Evolutionary conservation across 2,113 vertebrate species (phyloP), one percentile per base, ranked within the genome.

Genomic region (Mystacornis crossleyi): DNA sequence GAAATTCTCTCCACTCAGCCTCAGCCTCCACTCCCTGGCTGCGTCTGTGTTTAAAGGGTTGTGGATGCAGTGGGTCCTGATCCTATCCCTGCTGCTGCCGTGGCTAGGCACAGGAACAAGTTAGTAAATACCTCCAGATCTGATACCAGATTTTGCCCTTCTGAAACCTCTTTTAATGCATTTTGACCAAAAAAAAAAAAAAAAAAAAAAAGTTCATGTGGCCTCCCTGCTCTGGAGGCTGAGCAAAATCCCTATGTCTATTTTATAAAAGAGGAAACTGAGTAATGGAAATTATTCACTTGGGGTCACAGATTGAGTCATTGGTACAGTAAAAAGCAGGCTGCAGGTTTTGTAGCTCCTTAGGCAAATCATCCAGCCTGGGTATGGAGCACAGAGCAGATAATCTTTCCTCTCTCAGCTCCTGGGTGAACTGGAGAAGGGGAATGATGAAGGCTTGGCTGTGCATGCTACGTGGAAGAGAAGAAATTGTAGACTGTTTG

Each of bases 1-100:
- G 55, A 86, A 92, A 88, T 15, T 8, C 26, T 64, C 40, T 77
- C 8, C 2, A 40, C 40, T 58, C 17, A 28, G 38, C 36, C 42
- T 53, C 71, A 82, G 50, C 38, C 42, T 73, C 33, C n/a, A 42
- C 12, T 51, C 40, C 40, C 40, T 31, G 51, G 5, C 42, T 70
- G 45, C 5, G 9, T 43, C 81, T 77, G 17, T 72, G 38, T 83
- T 80, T 21, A 51, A 48, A 51, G 17, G 21, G 15, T 23, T 5
- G 1, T 24, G 43, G 25, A 55, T n/a, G n/a, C 9, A 83, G n/a
- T 0, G 0, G 5, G 4, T 86, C 47, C 25, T 84, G 29, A 75
- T 57, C 36, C 53, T 14, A 21, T 3, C 25, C 26, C 38, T 43
- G 26, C 19, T 84, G 43, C 26, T 70, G 64, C 57, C 48, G 54